phyloP scores from a whole-genome alignment of 2,797 vertebrate species.

The Basileuterus tristriatus region DNA sequence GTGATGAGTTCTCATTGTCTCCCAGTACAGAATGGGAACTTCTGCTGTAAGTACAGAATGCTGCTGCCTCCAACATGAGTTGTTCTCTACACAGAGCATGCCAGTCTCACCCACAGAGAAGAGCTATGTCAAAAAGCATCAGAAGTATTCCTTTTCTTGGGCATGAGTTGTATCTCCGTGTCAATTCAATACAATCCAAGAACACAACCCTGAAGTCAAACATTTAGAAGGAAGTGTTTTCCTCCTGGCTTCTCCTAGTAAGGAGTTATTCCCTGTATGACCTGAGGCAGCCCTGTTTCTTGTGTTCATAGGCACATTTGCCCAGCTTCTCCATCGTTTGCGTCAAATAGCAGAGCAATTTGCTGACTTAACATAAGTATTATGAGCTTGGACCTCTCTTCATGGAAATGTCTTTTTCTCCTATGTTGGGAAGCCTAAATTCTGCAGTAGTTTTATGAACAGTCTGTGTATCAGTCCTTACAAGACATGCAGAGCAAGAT shows the following conservation, averaged over 20 bases:
- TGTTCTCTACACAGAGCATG: background rate
- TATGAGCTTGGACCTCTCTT: background rate
- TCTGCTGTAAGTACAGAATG: fast-evolving
- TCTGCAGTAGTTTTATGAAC: background rate
- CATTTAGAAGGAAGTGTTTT: background rate
- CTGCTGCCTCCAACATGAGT: background rate
- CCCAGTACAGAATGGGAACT: background rate
- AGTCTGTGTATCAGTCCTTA: background rate
- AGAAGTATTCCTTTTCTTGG: background rate
- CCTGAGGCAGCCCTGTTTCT: background rate
- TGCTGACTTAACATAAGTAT: background rate
- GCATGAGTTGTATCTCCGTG: background rate
- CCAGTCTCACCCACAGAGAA: background rate
- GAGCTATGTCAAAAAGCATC: background rate
- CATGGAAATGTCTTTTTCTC: background rate
- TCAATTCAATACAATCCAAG: background rate
- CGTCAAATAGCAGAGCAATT: background rate
- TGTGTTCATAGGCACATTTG: background rate
- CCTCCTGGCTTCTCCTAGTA: background rate
- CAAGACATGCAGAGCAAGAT: background rate
- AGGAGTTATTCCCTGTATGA: background rate
- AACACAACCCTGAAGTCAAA: background rate
- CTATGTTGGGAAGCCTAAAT: background rate
- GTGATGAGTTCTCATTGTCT: background rate
- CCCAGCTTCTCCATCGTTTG: background rate